These are phyloP conservation scores for Steinernema carpocapsae DNA, from an alignment of 2,888 invertebrate genomes.

Conservation along the genomic window DNA sequence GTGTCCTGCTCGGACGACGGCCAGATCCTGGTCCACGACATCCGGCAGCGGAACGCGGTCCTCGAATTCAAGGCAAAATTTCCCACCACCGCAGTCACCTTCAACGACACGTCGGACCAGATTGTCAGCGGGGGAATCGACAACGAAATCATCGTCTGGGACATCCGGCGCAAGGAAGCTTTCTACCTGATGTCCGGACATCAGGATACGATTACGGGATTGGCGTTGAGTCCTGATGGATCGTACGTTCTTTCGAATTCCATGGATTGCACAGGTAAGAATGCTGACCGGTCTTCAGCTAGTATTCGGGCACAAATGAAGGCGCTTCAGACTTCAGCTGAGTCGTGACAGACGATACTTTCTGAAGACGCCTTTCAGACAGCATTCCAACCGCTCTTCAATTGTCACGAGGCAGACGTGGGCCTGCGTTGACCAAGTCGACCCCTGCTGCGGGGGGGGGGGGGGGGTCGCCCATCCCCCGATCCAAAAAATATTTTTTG, in stretches of 20 bases:
- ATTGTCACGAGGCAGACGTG: too few relatives aligned
- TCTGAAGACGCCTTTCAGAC: too few relatives aligned
- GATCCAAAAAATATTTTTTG: too few relatives aligned
- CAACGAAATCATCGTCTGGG: conserved; percentile 95
- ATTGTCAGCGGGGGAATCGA: conserved; percentile 93
- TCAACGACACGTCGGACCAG: conserved; percentile 93
- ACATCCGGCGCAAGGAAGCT: conserved; percentile 85
- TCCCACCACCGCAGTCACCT: conserved; percentile 82
- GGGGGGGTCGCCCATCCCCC: too few relatives aligned
- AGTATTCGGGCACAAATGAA: not conserved
- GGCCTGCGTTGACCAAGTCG: too few relatives aligned
- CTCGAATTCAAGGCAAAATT: conserved; percentile 71
- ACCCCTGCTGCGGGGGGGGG: too few relatives aligned
- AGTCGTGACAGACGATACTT: too few relatives aligned
- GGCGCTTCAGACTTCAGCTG: too few relatives aligned
- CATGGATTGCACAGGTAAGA: conserved; percentile 85
- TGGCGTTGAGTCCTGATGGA: conserved; percentile 79
- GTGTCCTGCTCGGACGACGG: conserved; percentile 95
- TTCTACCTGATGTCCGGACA: conserved; percentile 86
- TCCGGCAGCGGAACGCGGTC: conserved; percentile 82
- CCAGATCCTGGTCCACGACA: conserved; percentile 85
- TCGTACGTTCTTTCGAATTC: conserved; percentile 87
- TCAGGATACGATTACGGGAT: conserved; percentile 88
- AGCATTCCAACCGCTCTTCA: too few relatives aligned
- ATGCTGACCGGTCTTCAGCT: not conserved